phyloP scores from a whole-genome alignment of 2,797 vertebrate species.

The Microchirus variegatus region DNA sequence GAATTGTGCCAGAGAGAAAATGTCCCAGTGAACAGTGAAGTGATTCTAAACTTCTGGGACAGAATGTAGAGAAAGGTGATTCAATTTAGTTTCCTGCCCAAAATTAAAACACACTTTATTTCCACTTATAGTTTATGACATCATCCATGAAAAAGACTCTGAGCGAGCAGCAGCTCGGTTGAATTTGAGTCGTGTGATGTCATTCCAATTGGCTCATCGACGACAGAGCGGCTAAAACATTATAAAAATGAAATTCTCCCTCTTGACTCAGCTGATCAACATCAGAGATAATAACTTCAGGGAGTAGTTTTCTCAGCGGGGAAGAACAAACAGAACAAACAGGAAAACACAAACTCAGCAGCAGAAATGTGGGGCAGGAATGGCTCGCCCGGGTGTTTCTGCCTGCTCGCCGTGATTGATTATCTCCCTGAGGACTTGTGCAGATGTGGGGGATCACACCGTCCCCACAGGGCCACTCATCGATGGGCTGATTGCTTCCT shows the following conservation, averaged over 20 bases:
- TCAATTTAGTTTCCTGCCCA: background rate
- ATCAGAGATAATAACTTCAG: slow-evolving; percentile 14
- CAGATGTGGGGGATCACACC: slow-evolving; percentile 15
- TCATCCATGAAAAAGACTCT: background rate
- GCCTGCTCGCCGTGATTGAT: slow-evolving; percentile 67
- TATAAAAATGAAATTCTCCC: slow-evolving; percentile 12
- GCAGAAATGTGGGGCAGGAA: slow-evolving; percentile 51
- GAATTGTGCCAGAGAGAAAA: slow-evolving; percentile 44
- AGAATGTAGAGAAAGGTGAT: background rate
- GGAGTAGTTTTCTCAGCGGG: slow-evolving; percentile 35
- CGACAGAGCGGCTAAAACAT: slow-evolving; percentile 2
- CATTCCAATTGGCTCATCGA: slow-evolving; percentile 2
- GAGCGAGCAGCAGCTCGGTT: slow-evolving; percentile 2
- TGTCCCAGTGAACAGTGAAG: slow-evolving; percentile 12
- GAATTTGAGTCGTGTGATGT: slow-evolving; percentile 1
- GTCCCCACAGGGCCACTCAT: slow-evolving; percentile 51
- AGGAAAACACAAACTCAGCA: slow-evolving; percentile 53
- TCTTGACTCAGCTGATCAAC: slow-evolving; percentile 26
- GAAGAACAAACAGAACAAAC: slow-evolving; percentile 55
- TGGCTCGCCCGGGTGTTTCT: slow-evolving; percentile 41
- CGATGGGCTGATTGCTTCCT: slow-evolving; percentile 73
- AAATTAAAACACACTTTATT: slow-evolving; percentile 18
- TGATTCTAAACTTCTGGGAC: background rate
- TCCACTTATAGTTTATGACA: background rate
- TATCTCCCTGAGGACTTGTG: slow-evolving; percentile 59